phyloP scores from a whole-genome alignment of 2,797 vertebrate species.

The Centroberyx gerrardi region DNA sequence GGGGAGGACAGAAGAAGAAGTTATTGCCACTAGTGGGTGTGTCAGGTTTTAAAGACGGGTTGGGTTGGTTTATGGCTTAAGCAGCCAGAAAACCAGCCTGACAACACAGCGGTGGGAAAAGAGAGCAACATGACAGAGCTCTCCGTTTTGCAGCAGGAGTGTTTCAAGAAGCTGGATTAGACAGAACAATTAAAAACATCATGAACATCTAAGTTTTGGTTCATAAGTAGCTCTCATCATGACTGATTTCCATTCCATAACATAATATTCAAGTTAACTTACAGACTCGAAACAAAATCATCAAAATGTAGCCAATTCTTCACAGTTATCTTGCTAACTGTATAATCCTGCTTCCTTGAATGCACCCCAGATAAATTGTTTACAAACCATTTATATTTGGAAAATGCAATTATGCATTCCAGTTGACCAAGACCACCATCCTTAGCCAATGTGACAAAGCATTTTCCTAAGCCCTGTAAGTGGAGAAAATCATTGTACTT shows the following conservation, averaged over 20 bases:
- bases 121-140: constrained; percentile 26
- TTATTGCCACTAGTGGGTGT: constrained; percentile 64
- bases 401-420: constrained; percentile 27
- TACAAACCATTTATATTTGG: constrained; percentile 26
- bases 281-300: too few species aligned
- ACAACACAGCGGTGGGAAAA: constrained; percentile 47
- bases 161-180: constrained; percentile 23
- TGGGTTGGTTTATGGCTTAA: constrained; percentile 68
- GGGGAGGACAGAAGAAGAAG: constrained; percentile 62
- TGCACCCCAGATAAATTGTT: constrained; percentile 8
- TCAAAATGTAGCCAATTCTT: too few species aligned
- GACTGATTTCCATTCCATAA: constrained; percentile 32
- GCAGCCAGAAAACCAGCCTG: constrained; percentile 60
- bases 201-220: constrained; percentile 10
- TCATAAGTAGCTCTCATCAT: constrained; percentile 40
- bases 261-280: too few species aligned
- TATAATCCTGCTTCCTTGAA: constrained; percentile 32
- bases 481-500: constrained; percentile 11
- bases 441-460: background rate
- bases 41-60: constrained; percentile 77
- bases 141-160: background rate
- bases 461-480: constrained; percentile 10
- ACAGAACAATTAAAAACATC: too few species aligned
- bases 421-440: constrained; percentile 16
- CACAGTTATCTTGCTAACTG: constrained; percentile 1